Evolutionary conservation across 2,113 vertebrate species (phyloP), one percentile per base, ranked within the genome.

Genomic region (Platycercus adscitus): DNA sequence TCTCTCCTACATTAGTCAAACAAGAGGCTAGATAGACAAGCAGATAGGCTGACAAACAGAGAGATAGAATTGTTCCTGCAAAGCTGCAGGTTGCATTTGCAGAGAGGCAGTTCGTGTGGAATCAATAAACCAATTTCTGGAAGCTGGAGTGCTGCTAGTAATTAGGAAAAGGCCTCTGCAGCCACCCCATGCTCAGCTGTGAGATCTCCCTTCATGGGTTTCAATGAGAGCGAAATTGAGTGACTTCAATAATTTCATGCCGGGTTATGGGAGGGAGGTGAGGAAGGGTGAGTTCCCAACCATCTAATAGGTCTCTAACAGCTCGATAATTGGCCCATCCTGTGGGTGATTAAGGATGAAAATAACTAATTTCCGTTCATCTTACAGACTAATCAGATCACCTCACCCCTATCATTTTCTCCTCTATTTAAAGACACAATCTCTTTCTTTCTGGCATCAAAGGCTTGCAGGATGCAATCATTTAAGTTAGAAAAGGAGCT

Each of bases 361-460:
- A 98, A 97, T 97, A 96, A 97, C 94, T 97, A 96, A 97, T 97
- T 97, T 97, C 97, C 91, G 43, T 89, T 97, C 96, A 96, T 97
- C 86, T 96, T 96, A 94, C 87, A 96, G 91, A 92, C 95, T 97
- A 97, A 97, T 97, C 96, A 97, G 96, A 97, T 97, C 96, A 97
- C 91, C 93, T 97, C 94, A 96, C 87, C 87, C 95, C 91, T 93
- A 91, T 94, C 49, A 93, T 94, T 97, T 95, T 95, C 91, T 91
- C 58, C 61, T 89, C 83, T 97, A 88, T 95, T 97, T 96, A 96
- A 97, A 95, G 89, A 90, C 86, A 75, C 88, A 94, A 88, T n/a
- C 52, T 53, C 72, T 89, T 79, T 88, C 63, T 93, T 89, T 96
- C 79, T 88, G 41, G 29, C 88, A 91, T 93, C 88, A 96, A 89